Percentiles rank a stretch among this genome's conserved stretches.
Conservation (phyloP, 2,888 invertebrate genomes). For the Tipula unca region DNA sequence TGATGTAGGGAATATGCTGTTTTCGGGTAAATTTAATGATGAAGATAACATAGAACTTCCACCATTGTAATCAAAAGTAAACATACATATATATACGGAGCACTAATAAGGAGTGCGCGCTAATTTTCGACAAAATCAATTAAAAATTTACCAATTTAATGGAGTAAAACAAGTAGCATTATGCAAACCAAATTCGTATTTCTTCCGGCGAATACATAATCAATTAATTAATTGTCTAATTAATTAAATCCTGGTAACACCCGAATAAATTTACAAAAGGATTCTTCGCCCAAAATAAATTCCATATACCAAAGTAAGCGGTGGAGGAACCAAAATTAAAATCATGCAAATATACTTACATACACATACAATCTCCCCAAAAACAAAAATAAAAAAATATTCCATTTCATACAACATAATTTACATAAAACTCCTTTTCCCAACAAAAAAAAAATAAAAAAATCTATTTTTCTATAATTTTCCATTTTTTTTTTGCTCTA, state of each 20-base stretch:
- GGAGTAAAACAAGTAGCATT: background rate
- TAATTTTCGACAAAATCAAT: background rate
- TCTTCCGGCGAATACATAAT: background rate
- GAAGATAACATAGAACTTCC: background rate
- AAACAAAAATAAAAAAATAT: background rate
- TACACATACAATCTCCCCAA: background rate
- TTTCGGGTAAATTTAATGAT: background rate
- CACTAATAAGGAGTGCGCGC: background rate
- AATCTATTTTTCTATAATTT: background rate
- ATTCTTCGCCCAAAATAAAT: background rate
- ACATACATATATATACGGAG: too few relatives aligned
- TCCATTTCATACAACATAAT: slow-evolving; percentile 14
- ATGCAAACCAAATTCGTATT: background rate
- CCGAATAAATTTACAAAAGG: background rate
- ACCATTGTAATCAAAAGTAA: background rate
- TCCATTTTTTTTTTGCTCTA: slow-evolving; percentile 1
- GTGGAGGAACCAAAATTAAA: background rate
- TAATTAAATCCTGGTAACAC: background rate
- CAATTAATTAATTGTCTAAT: background rate
- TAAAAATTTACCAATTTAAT: background rate
- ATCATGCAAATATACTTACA: background rate
- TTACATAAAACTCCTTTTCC: background rate
- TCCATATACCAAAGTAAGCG: background rate
- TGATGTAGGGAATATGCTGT: background rate
- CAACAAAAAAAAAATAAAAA: background rate